These are phyloP conservation scores for Cephalophus harveyi DNA, from an alignment of 2,113 vertebrate genomes.

Conservation along the genomic window DNA sequence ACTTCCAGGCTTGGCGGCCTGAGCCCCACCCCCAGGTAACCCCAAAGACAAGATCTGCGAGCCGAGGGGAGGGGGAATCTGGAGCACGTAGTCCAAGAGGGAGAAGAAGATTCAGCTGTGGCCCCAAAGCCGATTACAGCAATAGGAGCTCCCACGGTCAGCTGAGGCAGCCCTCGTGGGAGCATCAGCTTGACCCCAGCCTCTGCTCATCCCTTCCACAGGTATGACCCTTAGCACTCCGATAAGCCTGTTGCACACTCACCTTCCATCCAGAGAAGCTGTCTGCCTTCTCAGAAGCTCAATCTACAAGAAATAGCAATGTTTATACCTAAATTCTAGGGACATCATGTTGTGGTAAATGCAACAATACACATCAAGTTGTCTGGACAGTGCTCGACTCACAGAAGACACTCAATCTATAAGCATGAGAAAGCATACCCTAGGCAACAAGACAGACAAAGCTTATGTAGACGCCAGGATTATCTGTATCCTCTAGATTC, in stretches of 20 bases:
- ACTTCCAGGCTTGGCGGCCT: neutral
- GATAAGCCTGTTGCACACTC: neutral
- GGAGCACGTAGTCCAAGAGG: neutral
- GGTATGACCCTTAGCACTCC: fast-evolving
- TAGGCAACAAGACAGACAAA: neutral
- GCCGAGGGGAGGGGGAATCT: neutral
- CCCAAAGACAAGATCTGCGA: neutral
- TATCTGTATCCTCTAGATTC: neutral
- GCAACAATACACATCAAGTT: neutral
- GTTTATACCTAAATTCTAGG: neutral
- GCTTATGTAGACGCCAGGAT: neutral
- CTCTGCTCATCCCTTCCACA: neutral
- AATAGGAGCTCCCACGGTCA: neutral
- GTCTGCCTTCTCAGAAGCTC: neutral
- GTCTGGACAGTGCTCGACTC: neutral
- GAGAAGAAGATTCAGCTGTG: neutral
- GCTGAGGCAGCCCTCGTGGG: neutral
- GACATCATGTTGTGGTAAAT: neutral
- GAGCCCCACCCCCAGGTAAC: neutral
- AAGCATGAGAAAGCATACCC: neutral
- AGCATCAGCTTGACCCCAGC: neutral
- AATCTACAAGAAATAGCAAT: neutral
- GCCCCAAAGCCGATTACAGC: neutral
- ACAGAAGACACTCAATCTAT: neutral
- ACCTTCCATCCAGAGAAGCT: neutral